Percentiles rank a stretch among this genome's conserved stretches.
Conservation (phyloP, 1,140 invertebrate species). For the Drosophila biarmipes region DNA sequence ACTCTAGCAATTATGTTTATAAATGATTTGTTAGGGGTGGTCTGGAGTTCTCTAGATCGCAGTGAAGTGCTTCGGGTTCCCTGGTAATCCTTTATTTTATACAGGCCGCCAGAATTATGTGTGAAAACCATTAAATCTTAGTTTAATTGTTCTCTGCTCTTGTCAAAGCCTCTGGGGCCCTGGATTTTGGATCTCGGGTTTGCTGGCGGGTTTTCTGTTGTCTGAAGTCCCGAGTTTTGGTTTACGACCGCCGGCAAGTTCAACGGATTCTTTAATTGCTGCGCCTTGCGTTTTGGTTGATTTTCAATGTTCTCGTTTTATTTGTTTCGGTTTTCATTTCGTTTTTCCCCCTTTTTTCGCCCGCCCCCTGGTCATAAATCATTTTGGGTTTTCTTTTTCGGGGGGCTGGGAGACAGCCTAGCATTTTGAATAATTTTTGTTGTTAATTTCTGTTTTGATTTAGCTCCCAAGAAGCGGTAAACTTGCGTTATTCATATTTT, state of each 20-base stretch:
- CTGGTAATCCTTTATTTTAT: slow-evolving; percentile 70
- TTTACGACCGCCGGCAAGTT: slow-evolving; percentile 72
- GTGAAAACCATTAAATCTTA: slow-evolving; percentile 73
- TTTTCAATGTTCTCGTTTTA: slow-evolving; percentile 62
- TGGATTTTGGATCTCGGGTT: slow-evolving; percentile 15
- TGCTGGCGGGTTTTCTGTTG: slow-evolving; percentile 9
- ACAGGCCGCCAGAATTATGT: slow-evolving; percentile 65
- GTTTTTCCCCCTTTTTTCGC: slow-evolving; percentile 36
- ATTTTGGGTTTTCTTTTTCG: slow-evolving; percentile 39
- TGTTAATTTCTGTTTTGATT: slow-evolving; percentile 60
- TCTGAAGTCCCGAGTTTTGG: slow-evolving; percentile 33
- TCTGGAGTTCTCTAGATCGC: slow-evolving; percentile 31
- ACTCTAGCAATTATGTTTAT: slow-evolving; percentile 71
- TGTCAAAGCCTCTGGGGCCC: slow-evolving; percentile 44
- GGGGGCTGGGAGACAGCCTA: slow-evolving; percentile 31
- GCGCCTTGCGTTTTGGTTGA: slow-evolving; percentile 50
- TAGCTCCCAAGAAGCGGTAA: slow-evolving; percentile 38
- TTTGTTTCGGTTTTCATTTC: slow-evolving; percentile 23
- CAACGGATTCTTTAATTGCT: slow-evolving; percentile 77
- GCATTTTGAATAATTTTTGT: slow-evolving; percentile 63
- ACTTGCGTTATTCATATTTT: slow-evolving; percentile 45
- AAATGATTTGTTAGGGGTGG: slow-evolving; percentile 78
- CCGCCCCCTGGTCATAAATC: slow-evolving; percentile 69
- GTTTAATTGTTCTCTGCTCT: slow-evolving; percentile 59
- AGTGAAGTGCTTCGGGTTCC: slow-evolving; percentile 9